Percentiles rank a stretch among this genome's conserved stretches.
Evolutionary conservation across 2,888 invertebrate genomes (phyloP).

Genomic region (Azorinus chamasolen): DNA sequence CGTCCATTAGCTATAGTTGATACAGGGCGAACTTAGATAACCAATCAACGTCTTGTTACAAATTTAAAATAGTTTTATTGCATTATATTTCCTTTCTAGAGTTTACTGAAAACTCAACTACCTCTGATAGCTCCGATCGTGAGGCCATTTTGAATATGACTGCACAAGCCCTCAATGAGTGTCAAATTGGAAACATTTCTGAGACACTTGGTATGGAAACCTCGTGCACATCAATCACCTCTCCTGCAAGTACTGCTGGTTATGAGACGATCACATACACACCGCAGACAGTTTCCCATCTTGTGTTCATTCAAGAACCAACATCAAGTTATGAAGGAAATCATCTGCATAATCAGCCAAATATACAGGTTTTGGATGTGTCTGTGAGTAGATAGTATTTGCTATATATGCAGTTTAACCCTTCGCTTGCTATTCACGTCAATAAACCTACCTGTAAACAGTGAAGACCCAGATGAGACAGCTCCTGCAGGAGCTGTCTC

Average conservation of each 20-base stretch:
- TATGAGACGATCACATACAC: constrained; percentile 38
- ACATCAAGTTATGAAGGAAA: constrained; percentile 41
- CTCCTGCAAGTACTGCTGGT: constrained; percentile 17
- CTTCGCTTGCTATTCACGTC: no score
- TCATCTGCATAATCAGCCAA: constrained; percentile 35
- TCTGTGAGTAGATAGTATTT: no score
- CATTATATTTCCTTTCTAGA: no score
- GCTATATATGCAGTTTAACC: no score
- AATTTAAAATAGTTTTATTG: no score
- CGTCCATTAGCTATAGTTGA: no score
- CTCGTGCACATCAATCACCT: constrained; percentile 44
- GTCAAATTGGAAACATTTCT: constrained; percentile 60
- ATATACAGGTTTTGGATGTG: constrained; percentile 31
- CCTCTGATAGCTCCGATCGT: constrained; percentile 27
- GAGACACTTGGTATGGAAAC: constrained; percentile 38
- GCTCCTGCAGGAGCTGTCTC: no score
- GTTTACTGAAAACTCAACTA: constrained; percentile 34
- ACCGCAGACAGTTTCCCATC: constrained; percentile 39
- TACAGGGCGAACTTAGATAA: no score
- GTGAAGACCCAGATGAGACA: no score
- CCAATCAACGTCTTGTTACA: no score
- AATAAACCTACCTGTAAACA: no score
- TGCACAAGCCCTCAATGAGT: constrained; percentile 57
- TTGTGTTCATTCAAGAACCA: constrained; percentile 30
- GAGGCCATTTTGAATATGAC: constrained; percentile 35